These are phyloP conservation scores for Calameuta filiformis DNA, from an alignment of 2,888 invertebrate species.

Conservation along the genomic window DNA sequence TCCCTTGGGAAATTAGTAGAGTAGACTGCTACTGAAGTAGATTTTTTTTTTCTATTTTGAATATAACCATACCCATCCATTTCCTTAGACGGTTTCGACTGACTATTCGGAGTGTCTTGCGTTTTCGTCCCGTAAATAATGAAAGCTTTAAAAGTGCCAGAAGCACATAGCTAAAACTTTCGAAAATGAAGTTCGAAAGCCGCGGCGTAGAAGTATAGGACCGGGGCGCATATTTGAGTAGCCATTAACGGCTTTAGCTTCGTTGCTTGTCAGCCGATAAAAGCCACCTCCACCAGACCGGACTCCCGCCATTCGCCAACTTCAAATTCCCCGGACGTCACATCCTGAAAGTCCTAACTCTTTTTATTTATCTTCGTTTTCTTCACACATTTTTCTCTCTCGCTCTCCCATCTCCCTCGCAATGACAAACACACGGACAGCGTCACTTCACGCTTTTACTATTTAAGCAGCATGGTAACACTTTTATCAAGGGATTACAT, in stretches of 20 bases:
- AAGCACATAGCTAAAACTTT: conserved; percentile 41
- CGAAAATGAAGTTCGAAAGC: conserved; percentile 53
- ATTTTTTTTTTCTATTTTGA: not conserved
- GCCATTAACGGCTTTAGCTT: conserved; percentile 56
- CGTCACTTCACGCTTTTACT: not conserved
- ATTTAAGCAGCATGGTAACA: not conserved
- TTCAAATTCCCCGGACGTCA: not conserved
- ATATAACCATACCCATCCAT: not conserved
- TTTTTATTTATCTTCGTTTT: not conserved
- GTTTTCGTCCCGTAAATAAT: conserved; percentile 37
- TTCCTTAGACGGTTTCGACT: not conserved
- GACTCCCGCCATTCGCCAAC: not conserved
- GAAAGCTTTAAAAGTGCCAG: conserved; percentile 38
- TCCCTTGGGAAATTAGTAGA: not conserved
- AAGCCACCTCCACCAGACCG: conserved; percentile 27
- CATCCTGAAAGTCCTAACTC: not conserved
- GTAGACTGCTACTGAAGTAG: not conserved
- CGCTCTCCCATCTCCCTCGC: not conserved
- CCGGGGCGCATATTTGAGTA: conserved; percentile 50
- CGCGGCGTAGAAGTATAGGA: conserved; percentile 29
- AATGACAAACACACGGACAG: not conserved
- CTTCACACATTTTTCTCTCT: not conserved
- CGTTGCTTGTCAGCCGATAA: conserved; percentile 52
- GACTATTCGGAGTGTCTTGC: not conserved
- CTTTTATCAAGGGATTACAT: not conserved